Evolutionary conservation across 2,113 vertebrate genomes (phyloP).

Genomic region (Heterotilapia buettikoferi): DNA sequence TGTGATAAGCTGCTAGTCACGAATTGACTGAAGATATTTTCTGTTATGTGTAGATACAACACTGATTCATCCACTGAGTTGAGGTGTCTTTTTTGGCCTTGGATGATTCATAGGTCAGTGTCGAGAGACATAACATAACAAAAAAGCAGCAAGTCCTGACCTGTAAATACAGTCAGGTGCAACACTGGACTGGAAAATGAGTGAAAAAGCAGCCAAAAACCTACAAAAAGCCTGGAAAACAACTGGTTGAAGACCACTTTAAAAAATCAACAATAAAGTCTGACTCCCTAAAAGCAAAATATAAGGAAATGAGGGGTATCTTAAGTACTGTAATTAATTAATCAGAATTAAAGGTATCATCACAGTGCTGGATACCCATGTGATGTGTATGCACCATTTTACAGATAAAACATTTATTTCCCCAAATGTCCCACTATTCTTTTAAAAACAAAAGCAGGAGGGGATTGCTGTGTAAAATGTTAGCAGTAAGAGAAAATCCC

Average conservation of each 20-base stretch:
- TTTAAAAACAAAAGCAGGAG: not conserved
- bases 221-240: not conserved
- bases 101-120: not conserved
- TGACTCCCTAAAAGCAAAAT: not conserved
- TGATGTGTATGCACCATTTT: not conserved
- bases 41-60: not conserved
- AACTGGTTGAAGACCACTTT: not conserved
- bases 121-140: not conserved
- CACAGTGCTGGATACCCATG: not conserved
- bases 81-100: not conserved
- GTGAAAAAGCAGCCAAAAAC: not conserved
- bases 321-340: not conserved
- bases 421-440: not conserved
- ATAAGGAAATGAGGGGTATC: not conserved
- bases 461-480: not conserved
- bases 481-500: not conserved
- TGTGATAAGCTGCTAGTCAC: not conserved
- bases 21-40: not conserved
- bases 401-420: not conserved
- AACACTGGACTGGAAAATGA: accelerated
- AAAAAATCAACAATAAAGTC: not conserved
- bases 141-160: not conserved
- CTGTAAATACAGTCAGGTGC: not conserved
- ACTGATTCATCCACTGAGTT: not conserved
- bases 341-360: not conserved